These are phyloP conservation scores for Aix galericulata DNA, from an alignment of 2,113 vertebrate species.

Conservation along the genomic window DNA sequence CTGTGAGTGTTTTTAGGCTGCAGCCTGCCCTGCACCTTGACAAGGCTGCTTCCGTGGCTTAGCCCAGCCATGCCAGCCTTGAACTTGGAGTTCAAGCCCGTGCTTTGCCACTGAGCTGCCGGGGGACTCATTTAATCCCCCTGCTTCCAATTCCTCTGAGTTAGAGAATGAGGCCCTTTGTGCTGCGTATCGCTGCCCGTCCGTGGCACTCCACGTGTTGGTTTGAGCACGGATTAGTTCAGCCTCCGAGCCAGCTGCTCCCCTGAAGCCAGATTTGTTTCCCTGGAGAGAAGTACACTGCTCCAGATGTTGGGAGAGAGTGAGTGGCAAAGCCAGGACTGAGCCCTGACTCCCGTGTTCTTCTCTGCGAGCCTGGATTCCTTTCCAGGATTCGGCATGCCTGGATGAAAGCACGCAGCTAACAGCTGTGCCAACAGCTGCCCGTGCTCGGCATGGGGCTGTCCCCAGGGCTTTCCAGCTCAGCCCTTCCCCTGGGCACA, in stretches of 20 bases:
- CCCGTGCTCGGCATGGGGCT: not conserved
- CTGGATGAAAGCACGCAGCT: not conserved
- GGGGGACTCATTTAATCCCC: not conserved
- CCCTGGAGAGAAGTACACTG: not conserved
- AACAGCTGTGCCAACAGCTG: not conserved
- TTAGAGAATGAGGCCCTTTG: conserved; percentile 35
- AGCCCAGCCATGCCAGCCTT: not conserved
- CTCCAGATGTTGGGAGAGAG: not conserved
- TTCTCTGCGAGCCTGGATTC: not conserved
- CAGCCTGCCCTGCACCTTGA: not conserved
- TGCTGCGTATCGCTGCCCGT: not conserved
- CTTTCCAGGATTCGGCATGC: not conserved
- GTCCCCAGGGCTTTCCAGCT: not conserved
- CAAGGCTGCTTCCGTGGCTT: not conserved
- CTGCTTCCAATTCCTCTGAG: conserved; percentile 15
- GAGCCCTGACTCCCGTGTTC: not conserved
- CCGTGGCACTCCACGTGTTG: not conserved
- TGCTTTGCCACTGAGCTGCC: not conserved
- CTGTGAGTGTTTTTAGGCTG: fast-evolving
- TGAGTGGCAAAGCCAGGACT: not conserved
- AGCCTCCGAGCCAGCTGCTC: conserved; percentile 30
- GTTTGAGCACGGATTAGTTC: conserved; percentile 40
- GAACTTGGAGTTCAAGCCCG: fast-evolving
- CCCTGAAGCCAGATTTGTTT: conserved; percentile 22
- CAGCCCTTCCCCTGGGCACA: not conserved